phyloP scores from a whole-genome alignment of 2,888 invertebrate species.

The Melangyna quadrimaculata region DNA sequence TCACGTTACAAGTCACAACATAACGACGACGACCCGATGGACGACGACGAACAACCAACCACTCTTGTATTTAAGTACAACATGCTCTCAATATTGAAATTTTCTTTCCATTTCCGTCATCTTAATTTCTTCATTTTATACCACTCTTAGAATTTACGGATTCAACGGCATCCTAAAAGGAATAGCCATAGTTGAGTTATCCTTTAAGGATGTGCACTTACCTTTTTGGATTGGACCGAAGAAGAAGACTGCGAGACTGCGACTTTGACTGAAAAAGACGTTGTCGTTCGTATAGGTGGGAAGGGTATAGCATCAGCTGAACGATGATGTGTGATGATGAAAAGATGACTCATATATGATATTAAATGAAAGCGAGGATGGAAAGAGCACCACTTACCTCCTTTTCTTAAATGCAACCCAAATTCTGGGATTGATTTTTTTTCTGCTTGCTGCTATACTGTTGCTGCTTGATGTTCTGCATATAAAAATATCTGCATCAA shows the following conservation, averaged over 20 bases:
- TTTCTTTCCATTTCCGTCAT: constrained; percentile 62
- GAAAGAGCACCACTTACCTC: neutral
- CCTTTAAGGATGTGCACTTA: constrained; percentile 39
- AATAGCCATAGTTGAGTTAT: constrained; percentile 20
- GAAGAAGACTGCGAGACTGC: neutral
- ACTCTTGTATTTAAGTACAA: constrained; percentile 38
- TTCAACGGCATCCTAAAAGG: constrained; percentile 14
- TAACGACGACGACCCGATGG: neutral
- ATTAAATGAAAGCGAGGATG: constrained; percentile 27
- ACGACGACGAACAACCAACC: constrained; percentile 12
- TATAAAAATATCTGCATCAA: constrained; percentile 60
- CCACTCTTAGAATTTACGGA: constrained; percentile 8
- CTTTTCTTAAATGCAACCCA: constrained; percentile 30
- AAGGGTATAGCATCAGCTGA: neutral
- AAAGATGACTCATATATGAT: constrained; percentile 59
- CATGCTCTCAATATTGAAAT: constrained; percentile 58
- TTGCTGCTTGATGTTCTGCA: constrained; percentile 31
- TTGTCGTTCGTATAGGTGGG: neutral
- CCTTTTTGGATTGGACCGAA: constrained; percentile 9
- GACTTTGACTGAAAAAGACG: constrained; percentile 3
- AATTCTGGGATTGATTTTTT: constrained; percentile 49
- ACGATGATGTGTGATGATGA: constrained; percentile 27
- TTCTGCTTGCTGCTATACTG: neutral
- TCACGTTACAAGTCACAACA: neutral
- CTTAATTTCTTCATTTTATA: constrained; percentile 51